A percentile compares a stretch with the other conserved stretches of the same genome.
These are phyloP conservation scores for Aepyceros melampus DNA, from an alignment of 2,113 vertebrate species.

Conservation along the genomic window DNA sequence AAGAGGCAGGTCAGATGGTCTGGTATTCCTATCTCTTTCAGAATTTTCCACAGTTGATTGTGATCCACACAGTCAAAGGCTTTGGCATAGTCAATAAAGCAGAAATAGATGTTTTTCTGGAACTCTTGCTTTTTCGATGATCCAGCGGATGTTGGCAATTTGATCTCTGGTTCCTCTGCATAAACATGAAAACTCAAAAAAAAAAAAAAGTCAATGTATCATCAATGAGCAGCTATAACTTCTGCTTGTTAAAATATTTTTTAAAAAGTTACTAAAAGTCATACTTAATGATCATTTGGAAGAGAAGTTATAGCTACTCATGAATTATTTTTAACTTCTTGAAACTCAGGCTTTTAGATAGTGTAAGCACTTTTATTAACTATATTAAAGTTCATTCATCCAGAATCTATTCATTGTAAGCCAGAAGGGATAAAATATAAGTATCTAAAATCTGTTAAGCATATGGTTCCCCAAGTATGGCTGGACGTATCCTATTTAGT, in stretches of 20 bases:
- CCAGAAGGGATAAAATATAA: not conserved
- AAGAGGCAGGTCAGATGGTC: no score
- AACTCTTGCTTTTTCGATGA: no score
- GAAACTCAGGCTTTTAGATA: not conserved
- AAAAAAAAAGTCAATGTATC: not conserved
- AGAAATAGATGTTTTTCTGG: no score
- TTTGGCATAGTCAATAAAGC: no score
- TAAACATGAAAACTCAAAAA: no score
- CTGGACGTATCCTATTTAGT: not conserved
- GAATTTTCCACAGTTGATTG: no score
- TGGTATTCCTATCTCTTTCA: no score
- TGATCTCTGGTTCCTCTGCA: no score
- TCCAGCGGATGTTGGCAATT: no score
- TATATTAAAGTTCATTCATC: not conserved
- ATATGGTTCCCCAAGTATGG: not conserved
- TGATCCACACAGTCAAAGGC: no score
- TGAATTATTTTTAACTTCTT: constrained; percentile 1
- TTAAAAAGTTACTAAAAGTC: not conserved
- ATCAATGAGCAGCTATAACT: not conserved
- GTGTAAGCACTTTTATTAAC: not conserved
- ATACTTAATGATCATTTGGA: not conserved
- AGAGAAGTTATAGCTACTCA: not conserved
- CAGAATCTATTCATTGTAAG: not conserved
- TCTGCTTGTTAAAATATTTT: not conserved
- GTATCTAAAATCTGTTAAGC: not conserved